Evolutionary conservation across 2,888 invertebrate genomes (phyloP).

Genomic region (Drosophila neotestacea): DNA sequence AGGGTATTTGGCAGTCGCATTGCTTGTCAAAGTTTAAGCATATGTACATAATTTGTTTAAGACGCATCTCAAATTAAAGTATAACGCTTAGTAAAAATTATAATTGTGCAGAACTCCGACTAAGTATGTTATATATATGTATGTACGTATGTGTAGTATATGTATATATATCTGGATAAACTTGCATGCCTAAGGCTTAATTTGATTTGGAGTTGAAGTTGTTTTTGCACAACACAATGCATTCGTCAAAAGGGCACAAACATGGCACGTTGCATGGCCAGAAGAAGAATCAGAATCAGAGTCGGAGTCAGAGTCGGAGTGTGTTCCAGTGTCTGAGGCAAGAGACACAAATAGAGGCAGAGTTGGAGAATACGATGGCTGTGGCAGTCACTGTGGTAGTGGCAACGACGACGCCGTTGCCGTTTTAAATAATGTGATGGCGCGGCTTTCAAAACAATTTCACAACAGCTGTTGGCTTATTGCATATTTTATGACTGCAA

Average conservation of each 20-base stretch:
- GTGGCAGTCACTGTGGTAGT: conserved; percentile 6
- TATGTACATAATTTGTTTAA: conserved; percentile 1
- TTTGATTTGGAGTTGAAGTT: conserved; percentile 16
- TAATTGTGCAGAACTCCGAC: background rate
- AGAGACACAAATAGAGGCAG: background rate
- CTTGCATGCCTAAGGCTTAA: background rate
- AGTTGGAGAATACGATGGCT: background rate
- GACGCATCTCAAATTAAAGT: background rate
- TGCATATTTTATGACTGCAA: conserved; percentile 86
- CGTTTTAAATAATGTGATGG: conserved; percentile 84
- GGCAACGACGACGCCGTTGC: conserved; percentile 26
- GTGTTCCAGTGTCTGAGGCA: conserved; percentile 12
- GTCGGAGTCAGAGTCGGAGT: conserved; percentile 12
- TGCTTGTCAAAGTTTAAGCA: background rate
- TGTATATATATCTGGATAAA: background rate
- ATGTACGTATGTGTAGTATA: background rate
- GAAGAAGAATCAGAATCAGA: conserved; percentile 12
- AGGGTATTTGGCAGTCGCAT: conserved; percentile 9
- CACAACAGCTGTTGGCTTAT: conserved; percentile 85
- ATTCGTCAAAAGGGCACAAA: conserved; percentile 1
- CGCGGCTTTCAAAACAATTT: conserved; percentile 86
- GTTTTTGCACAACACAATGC: conserved; percentile 15
- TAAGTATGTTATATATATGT: background rate
- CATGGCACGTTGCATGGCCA: background rate
- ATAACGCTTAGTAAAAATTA: background rate